phyloP scores from a whole-genome alignment of 2,888 invertebrate species.

The Andrena chrysosceles region DNA sequence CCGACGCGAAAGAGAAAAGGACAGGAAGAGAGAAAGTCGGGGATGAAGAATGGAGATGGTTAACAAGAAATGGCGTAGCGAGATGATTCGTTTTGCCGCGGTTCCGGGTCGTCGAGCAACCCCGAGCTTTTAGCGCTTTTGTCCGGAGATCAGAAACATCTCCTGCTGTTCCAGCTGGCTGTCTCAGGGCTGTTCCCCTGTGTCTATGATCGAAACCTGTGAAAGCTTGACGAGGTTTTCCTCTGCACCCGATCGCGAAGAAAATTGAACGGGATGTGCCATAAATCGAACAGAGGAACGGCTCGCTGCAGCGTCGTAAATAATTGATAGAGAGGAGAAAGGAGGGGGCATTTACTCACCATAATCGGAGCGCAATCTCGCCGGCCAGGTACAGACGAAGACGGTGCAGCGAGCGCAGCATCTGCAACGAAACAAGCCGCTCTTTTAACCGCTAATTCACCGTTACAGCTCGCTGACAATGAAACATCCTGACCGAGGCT shows the following conservation, averaged over 20 bases:
- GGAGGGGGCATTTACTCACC: conserved; percentile 73
- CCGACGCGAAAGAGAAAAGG: not conserved
- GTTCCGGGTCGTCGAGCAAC: conserved; percentile 73
- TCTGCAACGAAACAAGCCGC: conserved; percentile 73
- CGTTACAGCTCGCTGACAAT: conserved; percentile 62
- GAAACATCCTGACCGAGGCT: conserved; percentile 27
- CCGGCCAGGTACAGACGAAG: conserved; percentile 72
- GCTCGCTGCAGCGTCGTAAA: conserved; percentile 54
- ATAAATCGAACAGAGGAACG: conserved; percentile 42
- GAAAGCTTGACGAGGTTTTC: conserved; percentile 13
- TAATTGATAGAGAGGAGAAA: conserved; percentile 59
- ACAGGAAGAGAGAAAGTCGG: not conserved
- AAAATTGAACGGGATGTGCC: conserved; percentile 26
- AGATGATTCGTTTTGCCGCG: conserved; percentile 40
- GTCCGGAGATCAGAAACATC: conserved; percentile 77
- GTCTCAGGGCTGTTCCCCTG: conserved; percentile 13
- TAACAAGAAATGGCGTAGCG: conserved; percentile 31
- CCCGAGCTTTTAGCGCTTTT: conserved; percentile 69
- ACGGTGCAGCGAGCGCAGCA: conserved; percentile 72
- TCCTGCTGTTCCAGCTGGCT: conserved; percentile 41
- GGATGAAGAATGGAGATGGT: conserved; percentile 34
- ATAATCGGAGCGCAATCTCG: conserved; percentile 78
- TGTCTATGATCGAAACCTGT: not conserved
- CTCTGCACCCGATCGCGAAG: not conserved
- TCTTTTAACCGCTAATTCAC: conserved; percentile 65